Evolutionary conservation across 2,888 invertebrate species (phyloP).

Genomic region (Drosophila macrothrix): DNA sequence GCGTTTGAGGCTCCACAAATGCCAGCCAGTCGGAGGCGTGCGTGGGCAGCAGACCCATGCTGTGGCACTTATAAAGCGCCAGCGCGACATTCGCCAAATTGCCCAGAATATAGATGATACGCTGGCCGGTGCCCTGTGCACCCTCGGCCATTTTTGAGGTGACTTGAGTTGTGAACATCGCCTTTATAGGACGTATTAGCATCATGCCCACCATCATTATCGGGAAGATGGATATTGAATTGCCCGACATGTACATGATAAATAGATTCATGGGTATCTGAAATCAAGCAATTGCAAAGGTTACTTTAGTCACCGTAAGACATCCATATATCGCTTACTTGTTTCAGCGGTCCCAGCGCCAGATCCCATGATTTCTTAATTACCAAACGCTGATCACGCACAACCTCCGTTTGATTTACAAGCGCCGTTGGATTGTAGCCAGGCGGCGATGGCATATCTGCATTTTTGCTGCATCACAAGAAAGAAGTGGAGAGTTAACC

Average conservation of each 20-base stretch:
- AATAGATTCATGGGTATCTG: slow-evolving; percentile 98
- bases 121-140: slow-evolving; percentile 94
- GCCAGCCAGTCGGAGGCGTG: slow-evolving; percentile 99
- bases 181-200: slow-evolving; percentile 97
- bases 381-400: slow-evolving; percentile 93
- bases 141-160: slow-evolving; percentile 98
- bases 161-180: slow-evolving; percentile 94
- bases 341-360: slow-evolving; percentile 97
- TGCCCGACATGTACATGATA: slow-evolving; percentile 99
- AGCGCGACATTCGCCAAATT: slow-evolving; percentile 96
- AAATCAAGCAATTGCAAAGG: background rate
- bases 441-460: slow-evolving; percentile 91
- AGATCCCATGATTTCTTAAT: slow-evolving; percentile 99
- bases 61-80: slow-evolving; percentile 98
- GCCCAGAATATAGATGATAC: slow-evolving; percentile 96
- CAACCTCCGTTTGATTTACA: slow-evolving; percentile 91
- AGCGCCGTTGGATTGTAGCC: slow-evolving; percentile 92
- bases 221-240: slow-evolving; percentile 99
- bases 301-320: background rate
- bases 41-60: slow-evolving; percentile 98
- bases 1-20: slow-evolving; percentile 95
- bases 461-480: slow-evolving; percentile 78
- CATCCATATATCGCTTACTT: slow-evolving; percentile 85
- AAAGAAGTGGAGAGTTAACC: slow-evolving; percentile 2
- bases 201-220: slow-evolving; percentile 99